A percentile compares a stretch with the other conserved stretches of the same genome.
Conservation (phyloP, 1,140 invertebrate species). For the Bombus superbus region DNA sequence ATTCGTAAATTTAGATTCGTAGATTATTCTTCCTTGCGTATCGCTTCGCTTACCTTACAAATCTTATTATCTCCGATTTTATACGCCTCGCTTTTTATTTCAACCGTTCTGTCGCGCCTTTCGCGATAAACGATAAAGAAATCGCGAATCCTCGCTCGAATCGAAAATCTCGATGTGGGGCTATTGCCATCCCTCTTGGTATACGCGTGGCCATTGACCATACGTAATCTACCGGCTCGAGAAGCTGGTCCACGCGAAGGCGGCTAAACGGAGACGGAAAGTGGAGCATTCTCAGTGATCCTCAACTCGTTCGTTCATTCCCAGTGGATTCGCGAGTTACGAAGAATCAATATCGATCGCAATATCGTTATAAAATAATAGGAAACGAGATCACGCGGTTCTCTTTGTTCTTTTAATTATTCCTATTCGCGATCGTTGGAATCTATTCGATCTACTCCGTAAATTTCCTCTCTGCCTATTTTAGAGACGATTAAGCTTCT, state of each 20-base stretch:
- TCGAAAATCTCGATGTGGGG: constrained; percentile 3
- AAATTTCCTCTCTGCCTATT: neutral
- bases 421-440: too few species aligned
- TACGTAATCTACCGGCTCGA: constrained; percentile 31
- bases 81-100: neutral
- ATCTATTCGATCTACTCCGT: neutral
- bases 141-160: neutral
- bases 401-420: neutral
- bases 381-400: neutral
- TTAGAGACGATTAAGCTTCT: neutral
- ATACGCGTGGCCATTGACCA: constrained; percentile 7
- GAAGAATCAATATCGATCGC: neutral
- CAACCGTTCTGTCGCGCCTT: neutral
- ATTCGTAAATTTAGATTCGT: neutral
- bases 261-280: constrained; percentile 55
- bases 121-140: constrained; percentile 15
- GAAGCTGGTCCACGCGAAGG: constrained; percentile 39
- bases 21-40: too few species aligned
- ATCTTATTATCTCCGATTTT: too few species aligned
- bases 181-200: constrained; percentile 48
- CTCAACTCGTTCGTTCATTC: constrained; percentile 31
- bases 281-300: constrained; percentile 58
- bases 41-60: too few species aligned
- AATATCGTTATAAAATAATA: neutral
- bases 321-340: neutral